These are phyloP conservation scores for Dolichomitus sp. DNA, from an alignment of 2,888 invertebrate species.

Conservation along the genomic window DNA sequence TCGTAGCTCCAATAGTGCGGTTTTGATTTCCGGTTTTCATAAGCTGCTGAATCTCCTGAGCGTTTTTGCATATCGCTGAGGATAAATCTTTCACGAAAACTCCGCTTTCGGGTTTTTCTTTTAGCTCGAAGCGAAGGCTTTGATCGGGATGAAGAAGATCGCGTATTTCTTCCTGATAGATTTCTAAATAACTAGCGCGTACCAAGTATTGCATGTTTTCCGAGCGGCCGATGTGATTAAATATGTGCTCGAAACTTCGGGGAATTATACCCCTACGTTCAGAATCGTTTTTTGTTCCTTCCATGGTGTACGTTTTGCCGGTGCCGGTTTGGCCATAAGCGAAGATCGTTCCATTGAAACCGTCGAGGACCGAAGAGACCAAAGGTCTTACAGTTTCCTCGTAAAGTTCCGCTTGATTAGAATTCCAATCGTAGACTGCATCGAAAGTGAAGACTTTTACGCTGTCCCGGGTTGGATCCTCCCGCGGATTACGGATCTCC, in stretches of 20 bases:
- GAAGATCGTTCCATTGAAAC: constrained; percentile 99
- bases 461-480: constrained; percentile 89
- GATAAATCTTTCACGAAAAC: constrained; percentile 98
- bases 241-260: constrained; percentile 98
- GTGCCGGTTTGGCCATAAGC: constrained; percentile 99
- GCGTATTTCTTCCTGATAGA: constrained; percentile 97
- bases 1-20: constrained; percentile 97
- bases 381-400: constrained; percentile 98
- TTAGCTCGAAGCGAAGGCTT: constrained; percentile 90
- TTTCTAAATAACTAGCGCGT: constrained; percentile 98
- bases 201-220: constrained; percentile 98
- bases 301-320: constrained; percentile 93
- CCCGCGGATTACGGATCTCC: constrained; percentile 95
- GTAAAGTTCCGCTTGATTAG: constrained; percentile 97
- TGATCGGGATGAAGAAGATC: constrained; percentile 91
- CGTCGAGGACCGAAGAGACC: constrained; percentile 97
- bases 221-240: constrained; percentile 96
- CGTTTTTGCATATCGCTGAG: constrained; percentile 97
- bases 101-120: constrained; percentile 93
- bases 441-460: constrained; percentile 99
- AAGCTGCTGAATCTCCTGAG: constrained; percentile 96
- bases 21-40: constrained; percentile 98
- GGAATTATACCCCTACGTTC: constrained; percentile 96
- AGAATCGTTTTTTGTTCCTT: constrained; percentile 90
- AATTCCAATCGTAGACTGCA: constrained; percentile 97